Evolutionary conservation across 2,797 vertebrate genomes (phyloP), one percentile per base, ranked within the genome.

Genomic region (Saxicola maurus): DNA sequence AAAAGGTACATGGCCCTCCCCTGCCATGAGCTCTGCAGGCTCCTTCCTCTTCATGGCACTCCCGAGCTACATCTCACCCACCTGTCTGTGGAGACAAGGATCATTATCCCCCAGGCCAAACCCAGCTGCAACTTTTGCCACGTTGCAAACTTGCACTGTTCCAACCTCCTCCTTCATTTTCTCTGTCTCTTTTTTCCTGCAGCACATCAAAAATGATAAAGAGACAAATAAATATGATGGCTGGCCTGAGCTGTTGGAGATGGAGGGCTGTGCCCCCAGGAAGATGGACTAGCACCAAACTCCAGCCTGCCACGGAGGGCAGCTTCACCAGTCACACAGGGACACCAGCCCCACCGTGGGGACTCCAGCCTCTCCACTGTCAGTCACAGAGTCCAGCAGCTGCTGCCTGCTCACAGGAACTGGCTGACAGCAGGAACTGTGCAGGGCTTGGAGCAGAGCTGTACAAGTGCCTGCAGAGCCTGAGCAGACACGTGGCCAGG

Each of bases 241-340:
- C 45, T 99, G 98, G 98, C 98, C 98, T 0, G 97, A 96, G 68
- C 48, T 96, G 57, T 94, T 98, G 80, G 97, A 98, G 89, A 75
- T 99, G 83, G 95, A 96, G 51, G 98, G 98, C 94, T 99, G 99
- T 28, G 92, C 97, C 84, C 97, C 98, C 67, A 93, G 25, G 83
- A 98, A 96, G 94, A 46, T 82, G 8, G 66, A 93, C 15, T 97
- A 97, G 82, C 28, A 60, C 11, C 25, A 20, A 79, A 11, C 11
- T 33, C 57, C 69, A 82, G 57, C 40, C 66, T 28, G 62, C 28
- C 24, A 71, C 0, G 1, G 40, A 60, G 45, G 49, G 4, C 5
- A 85, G 52, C 38, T 19, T 37, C 56, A 55, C 25, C 65, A 42
- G 17, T 25, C 25, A 53, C 13, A 0, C 38, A 40, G 42, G 48